These are phyloP conservation scores for Zosterops japonicus DNA, from an alignment of 2,113 vertebrate genomes.

Conservation along the genomic window DNA sequence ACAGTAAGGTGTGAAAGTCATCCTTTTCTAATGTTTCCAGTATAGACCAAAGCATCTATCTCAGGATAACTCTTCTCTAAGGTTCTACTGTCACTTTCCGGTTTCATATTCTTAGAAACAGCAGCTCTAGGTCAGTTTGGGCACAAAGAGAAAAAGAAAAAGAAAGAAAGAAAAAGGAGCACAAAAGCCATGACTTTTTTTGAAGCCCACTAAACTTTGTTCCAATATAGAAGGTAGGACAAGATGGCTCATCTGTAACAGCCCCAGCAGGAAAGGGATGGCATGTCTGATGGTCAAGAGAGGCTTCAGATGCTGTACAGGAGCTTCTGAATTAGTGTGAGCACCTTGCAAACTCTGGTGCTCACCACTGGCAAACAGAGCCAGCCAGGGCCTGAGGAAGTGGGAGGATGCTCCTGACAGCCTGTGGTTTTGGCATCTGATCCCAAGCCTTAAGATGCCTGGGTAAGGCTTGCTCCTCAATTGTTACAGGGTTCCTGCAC, in stretches of 20 bases:
- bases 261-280: neutral
- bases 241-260: neutral
- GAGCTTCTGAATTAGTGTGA: neutral
- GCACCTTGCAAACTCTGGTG: neutral
- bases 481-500: neutral
- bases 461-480: neutral
- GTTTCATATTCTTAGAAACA: neutral
- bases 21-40: neutral
- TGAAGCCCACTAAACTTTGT: neutral
- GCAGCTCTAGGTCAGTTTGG: neutral
- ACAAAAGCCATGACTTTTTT: neutral
- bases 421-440: neutral
- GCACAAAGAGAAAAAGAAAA: neutral
- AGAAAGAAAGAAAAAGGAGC: neutral
- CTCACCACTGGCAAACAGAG: neutral
- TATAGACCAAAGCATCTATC: neutral
- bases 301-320: neutral
- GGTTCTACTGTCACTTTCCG: neutral
- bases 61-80: neutral
- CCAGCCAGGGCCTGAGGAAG: neutral
- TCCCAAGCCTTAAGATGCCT: neutral
- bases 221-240: neutral
- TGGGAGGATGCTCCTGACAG: neutral
- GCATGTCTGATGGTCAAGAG: neutral
- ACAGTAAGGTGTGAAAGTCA: neutral